Conservation (phyloP, 2,113 vertebrate species). For the Diglossa brunneiventris region DNA sequence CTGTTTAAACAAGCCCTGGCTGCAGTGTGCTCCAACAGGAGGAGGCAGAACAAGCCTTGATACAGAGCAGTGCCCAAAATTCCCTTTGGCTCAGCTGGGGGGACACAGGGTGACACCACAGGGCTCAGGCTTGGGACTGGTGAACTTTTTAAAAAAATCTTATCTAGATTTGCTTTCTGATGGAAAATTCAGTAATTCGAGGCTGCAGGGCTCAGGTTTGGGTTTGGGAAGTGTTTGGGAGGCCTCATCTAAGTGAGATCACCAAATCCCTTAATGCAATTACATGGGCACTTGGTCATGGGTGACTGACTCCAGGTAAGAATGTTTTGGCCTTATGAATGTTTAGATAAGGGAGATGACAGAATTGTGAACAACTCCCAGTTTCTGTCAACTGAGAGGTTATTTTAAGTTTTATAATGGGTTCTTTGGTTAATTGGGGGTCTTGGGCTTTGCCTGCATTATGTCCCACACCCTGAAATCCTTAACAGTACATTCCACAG, state of each 20-base stretch:
- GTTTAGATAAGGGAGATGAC: background rate
- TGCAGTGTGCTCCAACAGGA: background rate
- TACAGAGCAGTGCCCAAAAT: background rate
- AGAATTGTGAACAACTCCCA: background rate
- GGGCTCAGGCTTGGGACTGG: background rate
- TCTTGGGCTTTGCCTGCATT: background rate
- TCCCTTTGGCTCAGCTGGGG: background rate
- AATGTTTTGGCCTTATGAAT: background rate
- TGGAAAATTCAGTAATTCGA: background rate
- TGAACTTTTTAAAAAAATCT: rapidly evolving
- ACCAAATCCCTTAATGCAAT: background rate
- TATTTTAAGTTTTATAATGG: background rate
- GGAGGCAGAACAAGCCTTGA: background rate
- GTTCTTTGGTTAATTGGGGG: background rate
- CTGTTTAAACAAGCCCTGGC: background rate
- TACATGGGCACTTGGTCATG: background rate
- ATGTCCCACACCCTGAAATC: background rate
- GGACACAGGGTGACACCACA: background rate
- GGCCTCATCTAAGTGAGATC: background rate
- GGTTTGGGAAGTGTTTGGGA: background rate
- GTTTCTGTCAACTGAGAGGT: background rate
- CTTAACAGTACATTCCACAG: background rate
- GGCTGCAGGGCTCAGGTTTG: background rate
- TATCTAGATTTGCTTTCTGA: background rate
- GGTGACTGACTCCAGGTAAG: background rate